Conservation (phyloP, 2,888 invertebrate genomes). For the Idaea straminata region DNA sequence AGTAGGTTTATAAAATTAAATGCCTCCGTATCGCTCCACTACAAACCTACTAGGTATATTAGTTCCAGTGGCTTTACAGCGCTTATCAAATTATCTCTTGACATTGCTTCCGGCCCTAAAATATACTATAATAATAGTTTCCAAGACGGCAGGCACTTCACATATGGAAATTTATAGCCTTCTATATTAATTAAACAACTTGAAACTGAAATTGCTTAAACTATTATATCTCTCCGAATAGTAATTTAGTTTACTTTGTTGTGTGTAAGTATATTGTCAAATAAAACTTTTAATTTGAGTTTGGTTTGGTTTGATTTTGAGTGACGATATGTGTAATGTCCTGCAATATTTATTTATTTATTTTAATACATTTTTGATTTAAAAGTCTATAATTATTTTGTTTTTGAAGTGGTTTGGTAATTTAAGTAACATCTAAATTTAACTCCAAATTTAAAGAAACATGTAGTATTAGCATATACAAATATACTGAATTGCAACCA, state of each 20-base stretch:
- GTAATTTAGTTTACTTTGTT: not conserved
- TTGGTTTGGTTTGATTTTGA: too few species aligned
- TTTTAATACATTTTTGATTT: not conserved
- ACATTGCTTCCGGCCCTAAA: conserved; percentile 39
- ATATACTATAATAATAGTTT: conserved; percentile 47
- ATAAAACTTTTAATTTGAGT: not conserved
- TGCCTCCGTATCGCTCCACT: conserved; percentile 17
- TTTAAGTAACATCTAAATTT: not conserved
- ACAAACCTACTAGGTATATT: conserved; percentile 28
- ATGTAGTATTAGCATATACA: not conserved
- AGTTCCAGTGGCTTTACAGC: conserved; percentile 31
- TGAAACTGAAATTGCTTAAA: conserved; percentile 48
- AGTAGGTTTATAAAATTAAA: conserved; percentile 15
- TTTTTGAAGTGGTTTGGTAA: not conserved
- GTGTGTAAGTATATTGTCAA: not conserved
- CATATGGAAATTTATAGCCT: conserved; percentile 56
- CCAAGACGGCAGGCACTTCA: conserved; percentile 40
- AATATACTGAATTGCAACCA: not conserved
- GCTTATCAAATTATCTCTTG: conserved; percentile 55
- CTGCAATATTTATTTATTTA: too few species aligned
- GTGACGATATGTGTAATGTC: too few species aligned
- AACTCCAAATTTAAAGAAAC: not conserved
- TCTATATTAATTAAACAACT: conserved; percentile 58
- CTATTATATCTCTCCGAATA: conserved; percentile 38
- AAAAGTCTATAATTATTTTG: not conserved